These are phyloP conservation scores for Prosopocoilus inquinatus DNA, from an alignment of 2,888 invertebrate genomes.

Conservation along the genomic window DNA sequence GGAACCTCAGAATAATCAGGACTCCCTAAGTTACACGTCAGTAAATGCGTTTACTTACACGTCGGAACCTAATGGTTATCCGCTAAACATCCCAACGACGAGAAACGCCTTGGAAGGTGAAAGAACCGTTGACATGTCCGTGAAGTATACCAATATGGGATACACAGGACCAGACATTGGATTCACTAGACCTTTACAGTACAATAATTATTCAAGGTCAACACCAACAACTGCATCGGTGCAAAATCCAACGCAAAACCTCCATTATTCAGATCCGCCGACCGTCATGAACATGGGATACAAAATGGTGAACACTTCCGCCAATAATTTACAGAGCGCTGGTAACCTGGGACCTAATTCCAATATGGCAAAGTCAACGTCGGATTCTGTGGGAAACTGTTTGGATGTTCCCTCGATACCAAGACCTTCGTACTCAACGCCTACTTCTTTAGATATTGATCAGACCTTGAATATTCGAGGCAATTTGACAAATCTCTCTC, in stretches of 20 bases:
- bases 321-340: neutral
- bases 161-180: constrained; percentile 44
- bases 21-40: constrained; percentile 10
- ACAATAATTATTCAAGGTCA: constrained; percentile 27
- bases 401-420: constrained; percentile 28
- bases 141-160: constrained; percentile 47
- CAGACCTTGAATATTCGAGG: constrained; percentile 50
- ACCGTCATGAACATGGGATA: constrained; percentile 21
- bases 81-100: constrained; percentile 39
- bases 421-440: constrained; percentile 38
- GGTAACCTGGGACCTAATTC: neutral
- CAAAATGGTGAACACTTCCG: constrained; percentile 11
- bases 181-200: constrained; percentile 33
- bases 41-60: constrained; percentile 32
- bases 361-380: neutral
- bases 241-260: constrained; percentile 19
- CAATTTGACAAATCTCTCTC: constrained; percentile 59
- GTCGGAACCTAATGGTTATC: constrained; percentile 32
- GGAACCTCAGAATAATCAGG: constrained; percentile 2
- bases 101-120: constrained; percentile 29
- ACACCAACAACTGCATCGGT: constrained; percentile 11
- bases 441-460: constrained; percentile 54
- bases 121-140: constrained; percentile 42
- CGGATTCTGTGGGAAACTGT: neutral
- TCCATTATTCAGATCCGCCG: constrained; percentile 20